These are phyloP conservation scores for Crepidodera aurea DNA, from an alignment of 2,888 invertebrate species.

Conservation along the genomic window DNA sequence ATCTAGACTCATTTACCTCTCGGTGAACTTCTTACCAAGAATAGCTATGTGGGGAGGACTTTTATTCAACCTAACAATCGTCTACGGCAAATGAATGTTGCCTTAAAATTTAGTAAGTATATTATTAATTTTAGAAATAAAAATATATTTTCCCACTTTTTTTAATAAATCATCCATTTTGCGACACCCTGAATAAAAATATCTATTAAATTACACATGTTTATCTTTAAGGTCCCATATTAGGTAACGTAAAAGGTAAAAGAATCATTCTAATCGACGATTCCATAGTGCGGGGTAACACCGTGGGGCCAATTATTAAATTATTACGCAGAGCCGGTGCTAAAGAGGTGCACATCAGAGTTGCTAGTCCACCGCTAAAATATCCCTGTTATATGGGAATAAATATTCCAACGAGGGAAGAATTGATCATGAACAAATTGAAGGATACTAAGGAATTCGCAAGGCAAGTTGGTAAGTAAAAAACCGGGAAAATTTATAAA, in stretches of 20 bases:
- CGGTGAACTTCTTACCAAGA: slow-evolving; percentile 95
- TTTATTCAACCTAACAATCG: slow-evolving; percentile 97
- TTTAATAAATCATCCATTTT: not conserved
- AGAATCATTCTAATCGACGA: slow-evolving; percentile 94
- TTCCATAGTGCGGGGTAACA: slow-evolving; percentile 96
- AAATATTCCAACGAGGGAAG: slow-evolving; percentile 97
- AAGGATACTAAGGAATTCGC: slow-evolving; percentile 75
- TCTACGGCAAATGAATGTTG: slow-evolving; percentile 89
- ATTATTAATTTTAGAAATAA: not conserved
- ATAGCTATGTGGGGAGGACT: slow-evolving; percentile 94
- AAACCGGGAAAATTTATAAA: no score
- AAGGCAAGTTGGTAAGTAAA: slow-evolving; percentile 82
- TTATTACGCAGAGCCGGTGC: slow-evolving; percentile 92
- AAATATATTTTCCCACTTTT: not conserved
- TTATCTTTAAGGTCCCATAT: slow-evolving; percentile 72
- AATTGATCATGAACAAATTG: slow-evolving; percentile 92
- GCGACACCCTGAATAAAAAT: not conserved
- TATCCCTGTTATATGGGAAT: slow-evolving; percentile 99
- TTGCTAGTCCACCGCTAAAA: slow-evolving; percentile 95
- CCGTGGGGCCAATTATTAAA: slow-evolving; percentile 95
- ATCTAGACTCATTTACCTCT: slow-evolving; percentile 90
- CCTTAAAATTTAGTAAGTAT: slow-evolving; percentile 85
- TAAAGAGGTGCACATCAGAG: slow-evolving; percentile 92
- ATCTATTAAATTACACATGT: no score
- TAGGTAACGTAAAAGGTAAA: slow-evolving; percentile 87